A percentile compares a stretch with the other conserved stretches of the same genome.
These are phyloP conservation scores for Clupea harengus DNA, from an alignment of 2,113 vertebrate species.

Conservation along the genomic window DNA sequence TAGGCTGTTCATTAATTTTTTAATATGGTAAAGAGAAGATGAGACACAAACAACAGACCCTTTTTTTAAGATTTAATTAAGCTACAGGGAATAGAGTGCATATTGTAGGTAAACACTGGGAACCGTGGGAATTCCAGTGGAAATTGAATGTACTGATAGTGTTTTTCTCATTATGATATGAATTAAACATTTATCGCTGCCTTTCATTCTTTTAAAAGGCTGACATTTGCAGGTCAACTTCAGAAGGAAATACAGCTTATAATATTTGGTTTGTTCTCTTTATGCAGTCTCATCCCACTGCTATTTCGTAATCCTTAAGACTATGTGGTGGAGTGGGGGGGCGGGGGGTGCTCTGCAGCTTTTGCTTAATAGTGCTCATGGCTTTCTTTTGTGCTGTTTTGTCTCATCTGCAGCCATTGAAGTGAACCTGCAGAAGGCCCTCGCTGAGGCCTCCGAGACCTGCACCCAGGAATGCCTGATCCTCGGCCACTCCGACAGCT, in stretches of 20 bases:
- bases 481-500: slow-evolving; percentile 95
- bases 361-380: slow-evolving; percentile 25
- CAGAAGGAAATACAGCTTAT: slow-evolving; percentile 57
- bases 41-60: slow-evolving; percentile 61
- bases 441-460: slow-evolving; percentile 92
- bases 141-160: slow-evolving; percentile 71
- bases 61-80: slow-evolving; percentile 72
- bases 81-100: slow-evolving; percentile 73
- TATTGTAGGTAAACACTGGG: slow-evolving; percentile 76
- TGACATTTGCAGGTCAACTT: slow-evolving; percentile 65
- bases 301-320: neutral
- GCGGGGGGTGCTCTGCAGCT: neutral
- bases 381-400: slow-evolving; percentile 36
- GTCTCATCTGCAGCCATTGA: slow-evolving; percentile 78
- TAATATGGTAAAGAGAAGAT: slow-evolving; percentile 67
- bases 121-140: slow-evolving; percentile 68
- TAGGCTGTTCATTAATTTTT: slow-evolving; percentile 72
- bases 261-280: slow-evolving; percentile 42
- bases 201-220: slow-evolving; percentile 66
- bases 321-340: neutral
- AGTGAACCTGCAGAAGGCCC: slow-evolving; percentile 89
- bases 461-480: slow-evolving; percentile 97
- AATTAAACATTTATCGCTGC: slow-evolving; percentile 72
- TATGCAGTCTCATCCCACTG: slow-evolving; percentile 37
- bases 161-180: slow-evolving; percentile 72